These are phyloP conservation scores for Candidula unifasciata DNA, from an alignment of 2,888 invertebrate genomes.

Conservation along the genomic window DNA sequence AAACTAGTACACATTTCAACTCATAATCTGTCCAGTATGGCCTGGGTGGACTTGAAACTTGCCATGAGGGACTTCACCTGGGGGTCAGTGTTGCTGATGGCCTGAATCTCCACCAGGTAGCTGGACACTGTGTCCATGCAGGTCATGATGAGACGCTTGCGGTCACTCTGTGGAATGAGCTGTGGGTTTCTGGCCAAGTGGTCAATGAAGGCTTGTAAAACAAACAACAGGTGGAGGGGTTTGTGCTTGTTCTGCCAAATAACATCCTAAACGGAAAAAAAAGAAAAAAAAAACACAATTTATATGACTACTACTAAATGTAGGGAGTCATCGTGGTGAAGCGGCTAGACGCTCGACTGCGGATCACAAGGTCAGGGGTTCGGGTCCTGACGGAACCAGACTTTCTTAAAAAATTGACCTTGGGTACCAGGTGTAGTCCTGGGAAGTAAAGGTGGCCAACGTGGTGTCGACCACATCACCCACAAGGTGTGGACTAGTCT, in stretches of 20 bases:
- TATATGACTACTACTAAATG: too few species aligned
- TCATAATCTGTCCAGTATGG: conserved; percentile 78
- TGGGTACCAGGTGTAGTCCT: too few species aligned
- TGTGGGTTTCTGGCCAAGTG: conserved; percentile 84
- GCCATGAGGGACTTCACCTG: conserved; percentile 83
- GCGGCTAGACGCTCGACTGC: too few species aligned
- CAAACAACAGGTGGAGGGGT: conserved; percentile 90
- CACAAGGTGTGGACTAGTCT: too few species aligned
- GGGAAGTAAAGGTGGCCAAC: too few species aligned
- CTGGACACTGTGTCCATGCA: conserved; percentile 87
- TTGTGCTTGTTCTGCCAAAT: conserved; percentile 91
- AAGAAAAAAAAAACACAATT: background rate
- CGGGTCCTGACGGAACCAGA: too few species aligned
- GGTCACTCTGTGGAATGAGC: conserved; percentile 70
- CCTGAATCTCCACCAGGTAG: conserved; percentile 87
- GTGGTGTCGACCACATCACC: too few species aligned
- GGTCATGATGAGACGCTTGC: conserved; percentile 83
- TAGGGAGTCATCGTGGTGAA: too few species aligned
- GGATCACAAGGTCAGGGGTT: too few species aligned
- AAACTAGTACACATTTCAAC: background rate
- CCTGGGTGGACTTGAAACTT: conserved; percentile 82
- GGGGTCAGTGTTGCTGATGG: conserved; percentile 81
- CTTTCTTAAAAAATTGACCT: too few species aligned
- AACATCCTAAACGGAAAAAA: conserved; percentile 85
- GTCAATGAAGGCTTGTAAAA: conserved; percentile 85